Percentiles rank a stretch among this genome's conserved stretches.
These are phyloP conservation scores for Semnornis frantzii DNA, from an alignment of 2,113 vertebrate genomes.

Conservation along the genomic window DNA sequence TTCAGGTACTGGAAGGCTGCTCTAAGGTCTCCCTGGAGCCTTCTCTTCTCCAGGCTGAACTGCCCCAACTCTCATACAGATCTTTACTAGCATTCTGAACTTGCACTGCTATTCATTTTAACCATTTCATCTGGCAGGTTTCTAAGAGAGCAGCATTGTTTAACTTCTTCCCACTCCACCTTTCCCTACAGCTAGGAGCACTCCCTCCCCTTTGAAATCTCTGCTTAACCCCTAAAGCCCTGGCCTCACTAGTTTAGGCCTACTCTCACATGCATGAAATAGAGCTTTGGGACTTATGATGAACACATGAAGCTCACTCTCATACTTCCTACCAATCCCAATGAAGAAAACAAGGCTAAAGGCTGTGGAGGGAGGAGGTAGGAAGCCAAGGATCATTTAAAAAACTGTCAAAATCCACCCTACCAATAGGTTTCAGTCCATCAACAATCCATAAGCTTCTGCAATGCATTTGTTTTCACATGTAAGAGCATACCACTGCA, in stretches of 20 bases:
- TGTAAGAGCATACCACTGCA: background rate
- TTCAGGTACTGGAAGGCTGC: too few relatives aligned
- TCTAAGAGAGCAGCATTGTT: background rate
- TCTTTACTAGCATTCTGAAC: too few relatives aligned
- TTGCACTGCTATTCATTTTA: background rate
- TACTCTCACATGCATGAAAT: accelerated
- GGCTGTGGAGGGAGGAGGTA: background rate
- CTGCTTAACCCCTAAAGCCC: background rate
- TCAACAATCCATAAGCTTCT: background rate
- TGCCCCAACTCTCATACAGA: too few relatives aligned
- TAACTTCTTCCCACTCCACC: background rate
- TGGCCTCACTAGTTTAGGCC: background rate
- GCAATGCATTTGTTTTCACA: accelerated
- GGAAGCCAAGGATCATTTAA: too few relatives aligned
- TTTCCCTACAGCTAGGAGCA: background rate
- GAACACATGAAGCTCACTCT: background rate
- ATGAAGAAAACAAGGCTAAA: too few relatives aligned
- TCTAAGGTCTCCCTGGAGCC: too few relatives aligned
- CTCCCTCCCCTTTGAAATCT: background rate
- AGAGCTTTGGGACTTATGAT: background rate
- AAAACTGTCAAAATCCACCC: background rate
- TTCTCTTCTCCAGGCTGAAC: too few relatives aligned
- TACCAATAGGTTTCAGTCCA: background rate
- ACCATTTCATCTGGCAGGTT: accelerated
- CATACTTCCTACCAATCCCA: background rate